Evolutionary conservation across 2,888 invertebrate genomes (phyloP), one percentile per base, ranked within the genome.

Genomic region (Psylliodes chrysocephalus): DNA sequence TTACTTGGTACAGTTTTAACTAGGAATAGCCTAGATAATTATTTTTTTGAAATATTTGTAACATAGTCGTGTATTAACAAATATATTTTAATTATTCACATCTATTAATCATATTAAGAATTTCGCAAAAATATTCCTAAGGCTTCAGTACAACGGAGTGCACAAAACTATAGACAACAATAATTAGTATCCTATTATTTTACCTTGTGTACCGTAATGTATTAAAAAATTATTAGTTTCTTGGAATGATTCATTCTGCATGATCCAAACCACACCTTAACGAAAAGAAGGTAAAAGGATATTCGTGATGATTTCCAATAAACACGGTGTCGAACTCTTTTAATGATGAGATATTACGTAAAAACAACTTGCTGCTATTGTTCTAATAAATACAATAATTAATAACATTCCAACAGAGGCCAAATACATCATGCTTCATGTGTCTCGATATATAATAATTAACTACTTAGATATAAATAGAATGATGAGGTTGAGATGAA

Each of bases 281-380:
- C 44, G n/a, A n/a, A 17, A 19, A 44, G 44, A 19, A 44, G 44
- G 44, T 44, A 44, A 17, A 18, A 44, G 44, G 44, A 44, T 44
- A 44, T 44, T 44, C 44, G 44, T 44, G 44, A 44, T 44, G 44
- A 44, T 44, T 15, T 19, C 10, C 17, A 44, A 19, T 44, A 44
- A 15, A 44, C 10, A 44, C 44, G 18, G 44, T n/a, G 10, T 44
- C 44, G 44, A 44, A 44, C 44, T 44, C n/a, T 44, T 44, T 44
- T 44, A 44, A 44, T 44, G 44, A 44, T 17, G 1, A 17, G 18
- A 17, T 19, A 3, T 44, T 18, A 17, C 17, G 18, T 15, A 6
- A 44, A 44, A 19, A 10, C 18, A 44, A 44, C 15, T 42, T 4
- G 4, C 18, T 42, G 42, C 42, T 17, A 44, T 44, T 44, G 44